phyloP scores from a whole-genome alignment of 2,797 vertebrate species.

The Pseudochaenichthys georgianus region DNA sequence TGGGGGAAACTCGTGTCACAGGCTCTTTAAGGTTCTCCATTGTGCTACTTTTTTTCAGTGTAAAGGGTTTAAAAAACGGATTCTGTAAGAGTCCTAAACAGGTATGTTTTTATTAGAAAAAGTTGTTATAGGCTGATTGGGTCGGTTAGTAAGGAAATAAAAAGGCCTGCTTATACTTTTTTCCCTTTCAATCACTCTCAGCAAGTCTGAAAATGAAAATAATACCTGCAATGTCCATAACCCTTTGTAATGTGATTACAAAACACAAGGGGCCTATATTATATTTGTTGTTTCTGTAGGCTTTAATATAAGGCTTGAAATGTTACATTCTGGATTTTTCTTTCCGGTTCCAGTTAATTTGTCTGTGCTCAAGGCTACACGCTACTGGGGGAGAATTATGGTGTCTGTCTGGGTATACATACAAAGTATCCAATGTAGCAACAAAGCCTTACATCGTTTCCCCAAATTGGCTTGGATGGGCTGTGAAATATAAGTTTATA shows the following conservation, averaged over 20 bases:
- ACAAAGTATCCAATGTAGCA: conserved; percentile 34
- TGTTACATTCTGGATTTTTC: conserved; percentile 64
- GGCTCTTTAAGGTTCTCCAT: neutral
- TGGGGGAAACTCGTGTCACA: too few relatives aligned
- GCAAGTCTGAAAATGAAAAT: conserved; percentile 13
- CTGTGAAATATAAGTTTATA: conserved; percentile 69
- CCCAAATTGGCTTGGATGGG: conserved; percentile 48
- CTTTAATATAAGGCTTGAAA: conserved; percentile 16
- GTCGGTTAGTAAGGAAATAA: neutral
- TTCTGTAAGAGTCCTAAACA: neutral
- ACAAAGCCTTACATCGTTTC: conserved; percentile 51
- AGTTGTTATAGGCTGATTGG: neutral
- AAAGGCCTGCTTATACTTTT: neutral
- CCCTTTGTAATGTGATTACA: conserved; percentile 30
- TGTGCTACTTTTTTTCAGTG: neutral
- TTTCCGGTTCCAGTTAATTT: conserved; percentile 60
- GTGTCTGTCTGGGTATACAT: conserved; percentile 36
- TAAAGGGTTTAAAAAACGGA: conserved; percentile 7
- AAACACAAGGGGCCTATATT: conserved; percentile 10
- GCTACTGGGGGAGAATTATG: conserved; percentile 47
- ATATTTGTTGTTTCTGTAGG: conserved; percentile 11
- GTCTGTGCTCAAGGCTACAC: conserved; percentile 52
- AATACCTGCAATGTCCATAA: conserved; percentile 11
- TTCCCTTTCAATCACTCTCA: neutral
- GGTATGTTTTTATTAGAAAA: neutral